A percentile compares a stretch with the other conserved stretches of the same genome.
These are phyloP conservation scores for Istiophorus platypterus DNA, from an alignment of 2,113 vertebrate genomes.

Conservation along the genomic window DNA sequence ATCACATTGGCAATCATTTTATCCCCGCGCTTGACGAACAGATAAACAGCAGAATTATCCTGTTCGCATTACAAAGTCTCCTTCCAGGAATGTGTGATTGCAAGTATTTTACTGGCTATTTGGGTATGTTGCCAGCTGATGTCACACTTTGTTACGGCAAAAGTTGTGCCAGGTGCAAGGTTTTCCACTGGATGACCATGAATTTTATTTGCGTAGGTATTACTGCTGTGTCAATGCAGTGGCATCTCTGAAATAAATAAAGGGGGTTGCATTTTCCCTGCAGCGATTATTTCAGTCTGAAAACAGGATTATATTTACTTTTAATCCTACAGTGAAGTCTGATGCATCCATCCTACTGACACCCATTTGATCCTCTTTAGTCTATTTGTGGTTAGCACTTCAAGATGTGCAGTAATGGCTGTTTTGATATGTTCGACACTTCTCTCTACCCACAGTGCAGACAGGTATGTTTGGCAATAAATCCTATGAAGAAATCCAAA, in stretches of 20 bases:
- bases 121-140: background rate
- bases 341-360: background rate
- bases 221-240: background rate
- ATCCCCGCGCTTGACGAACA: conserved; percentile 4
- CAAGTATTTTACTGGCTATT: background rate
- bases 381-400: conserved; percentile 25
- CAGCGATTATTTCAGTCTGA: background rate
- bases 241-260: background rate
- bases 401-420: conserved; percentile 24
- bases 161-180: background rate
- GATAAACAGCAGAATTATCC: background rate
- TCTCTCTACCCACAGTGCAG: background rate
- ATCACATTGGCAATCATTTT: conserved; percentile 4
- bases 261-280: background rate
- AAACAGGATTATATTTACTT: background rate
- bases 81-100: conserved; percentile 4
- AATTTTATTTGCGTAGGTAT: background rate
- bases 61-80: conserved; percentile 2
- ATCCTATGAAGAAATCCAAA: conserved; percentile 39
- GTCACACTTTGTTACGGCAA: background rate
- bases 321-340: background rate
- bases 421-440: conserved; percentile 36
- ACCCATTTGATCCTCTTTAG: conserved; percentile 8
- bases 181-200: conserved; percentile 2
- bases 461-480: conserved; percentile 23